Evolutionary conservation across 2,797 vertebrate genomes (phyloP), one percentile per base, ranked within the genome.

Genomic region (Lacerta agilis): DNA sequence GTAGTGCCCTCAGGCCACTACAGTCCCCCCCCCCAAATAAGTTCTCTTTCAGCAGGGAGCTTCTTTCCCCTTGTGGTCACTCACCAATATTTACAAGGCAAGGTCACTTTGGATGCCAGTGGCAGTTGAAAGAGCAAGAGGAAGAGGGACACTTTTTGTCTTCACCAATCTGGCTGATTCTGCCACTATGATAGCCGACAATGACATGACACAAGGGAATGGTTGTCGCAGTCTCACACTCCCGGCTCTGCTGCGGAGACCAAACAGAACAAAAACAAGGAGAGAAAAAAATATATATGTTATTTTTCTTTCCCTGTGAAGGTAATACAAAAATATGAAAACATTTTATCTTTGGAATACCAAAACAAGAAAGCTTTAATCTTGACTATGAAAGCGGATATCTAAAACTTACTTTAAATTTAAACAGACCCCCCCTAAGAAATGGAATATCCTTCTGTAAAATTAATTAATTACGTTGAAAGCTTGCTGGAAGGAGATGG

Each of bases 381-480:
- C 91, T 93, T 94, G 78, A 83, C 92, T 96, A 95, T 95, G 94
- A 95, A 94, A 58, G 33, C 9, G 87, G 86, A 80, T 94, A 95
- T 92, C 92, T 90, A 87, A 92, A 95, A 92, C 83, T 82, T 83
- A 78, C 81, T 91, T 95, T 90, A 94, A 94, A 95, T 93, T 94
- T 92, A 72, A 95, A 95, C 94, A 94, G 80, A 93, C 61, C 86
- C 61, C 61, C 33, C 33, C 89, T 86, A 92, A 91, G 93, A 97
- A 96, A 95, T 79, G 23, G 43, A 95, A 96, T 90, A 91, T 88
- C 91, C 86, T 94, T 96, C 93, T 94, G 79, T 94, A 95, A 95
- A 96, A 96, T 97, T 98, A 98, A 98, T 98, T 98, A 98, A 98
- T 98, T 95, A 97, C 96, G 97, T 96, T 95, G 97, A 98, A 95